phyloP scores from a whole-genome alignment of 2,797 vertebrate genomes.

The Pangasius macronema region DNA sequence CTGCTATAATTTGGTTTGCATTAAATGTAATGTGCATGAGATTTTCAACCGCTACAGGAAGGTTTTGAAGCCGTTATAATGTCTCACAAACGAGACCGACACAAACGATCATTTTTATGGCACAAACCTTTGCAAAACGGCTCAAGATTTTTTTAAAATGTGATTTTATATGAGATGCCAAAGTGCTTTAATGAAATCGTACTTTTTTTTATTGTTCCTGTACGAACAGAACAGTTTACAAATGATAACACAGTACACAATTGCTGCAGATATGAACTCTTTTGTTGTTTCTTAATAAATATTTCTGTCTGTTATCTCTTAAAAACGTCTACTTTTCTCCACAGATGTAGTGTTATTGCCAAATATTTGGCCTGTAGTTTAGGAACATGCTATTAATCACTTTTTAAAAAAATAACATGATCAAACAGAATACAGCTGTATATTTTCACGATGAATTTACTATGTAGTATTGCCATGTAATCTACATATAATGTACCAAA shows the following conservation, averaged over 20 bases:
- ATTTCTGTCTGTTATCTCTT: not conserved
- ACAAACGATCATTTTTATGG: not conserved
- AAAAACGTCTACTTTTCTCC: not conserved
- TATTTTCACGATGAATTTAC: too few species aligned
- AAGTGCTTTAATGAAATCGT: not conserved
- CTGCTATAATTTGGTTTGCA: not conserved
- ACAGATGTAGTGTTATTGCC: too few species aligned
- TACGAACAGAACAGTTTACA: not conserved
- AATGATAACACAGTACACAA: not conserved
- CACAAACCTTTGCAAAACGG: not conserved
- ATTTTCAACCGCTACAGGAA: not conserved
- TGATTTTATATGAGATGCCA: not conserved
- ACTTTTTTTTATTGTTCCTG: not conserved
- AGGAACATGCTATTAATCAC: not conserved
- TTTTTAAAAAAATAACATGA: not conserved
- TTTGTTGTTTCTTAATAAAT: not conserved
- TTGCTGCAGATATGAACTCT: not conserved
- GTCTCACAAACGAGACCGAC: not conserved
- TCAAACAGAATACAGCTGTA: not conserved
- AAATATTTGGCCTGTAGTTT: not conserved
- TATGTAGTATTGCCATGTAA: not conserved
- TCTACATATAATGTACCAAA: not conserved
- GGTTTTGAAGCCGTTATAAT: not conserved
- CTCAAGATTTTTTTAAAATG: not conserved
- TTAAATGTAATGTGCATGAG: not conserved